Conservation (phyloP, 92 coral and sea anemone genomes). For the Phenganax subtilis region DNA sequence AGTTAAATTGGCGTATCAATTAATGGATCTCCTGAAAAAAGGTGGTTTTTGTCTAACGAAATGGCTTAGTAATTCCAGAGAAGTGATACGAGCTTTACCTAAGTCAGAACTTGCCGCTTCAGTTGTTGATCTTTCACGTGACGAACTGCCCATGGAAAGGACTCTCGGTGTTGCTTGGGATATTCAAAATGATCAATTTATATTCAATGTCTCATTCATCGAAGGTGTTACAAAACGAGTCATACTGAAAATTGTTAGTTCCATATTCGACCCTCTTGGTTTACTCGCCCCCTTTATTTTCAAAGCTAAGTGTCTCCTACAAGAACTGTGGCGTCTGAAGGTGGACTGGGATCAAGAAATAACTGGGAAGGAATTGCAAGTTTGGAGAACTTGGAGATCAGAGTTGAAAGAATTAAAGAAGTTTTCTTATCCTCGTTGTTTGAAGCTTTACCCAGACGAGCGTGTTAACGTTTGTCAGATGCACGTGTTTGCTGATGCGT, state of each 20-base stretch:
- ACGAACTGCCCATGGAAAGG: neutral
- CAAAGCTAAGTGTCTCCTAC: constrained; percentile 43
- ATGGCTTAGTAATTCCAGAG: constrained; percentile 1
- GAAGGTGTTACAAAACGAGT: neutral
- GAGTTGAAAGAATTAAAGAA: constrained; percentile 17
- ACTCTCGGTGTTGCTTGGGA: constrained; percentile 15
- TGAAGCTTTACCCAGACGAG: neutral
- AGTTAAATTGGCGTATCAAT: neutral
- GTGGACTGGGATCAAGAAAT: constrained; percentile 47
- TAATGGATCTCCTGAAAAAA: constrained; percentile 1
- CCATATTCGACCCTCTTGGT: constrained; percentile 46
- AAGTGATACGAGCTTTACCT: neutral
- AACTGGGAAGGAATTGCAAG: constrained; percentile 32
- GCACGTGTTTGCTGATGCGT: constrained; percentile 18
- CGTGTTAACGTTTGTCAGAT: neutral
- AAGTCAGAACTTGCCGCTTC: constrained; percentile 2
- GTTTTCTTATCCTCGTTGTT: neutral
- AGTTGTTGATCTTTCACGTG: neutral
- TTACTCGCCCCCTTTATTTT: constrained; percentile 41
- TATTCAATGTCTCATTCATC: neutral
- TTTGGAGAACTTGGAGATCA: constrained; percentile 34
- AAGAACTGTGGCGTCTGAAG: constrained; percentile 43
- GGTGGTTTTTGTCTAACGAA: neutral
- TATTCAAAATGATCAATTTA: neutral
- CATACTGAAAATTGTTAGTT: constrained; percentile 25